Base-by-base conservation (phyloP, 2,888 invertebrate species). In the Drosophila conformis region DNA sequence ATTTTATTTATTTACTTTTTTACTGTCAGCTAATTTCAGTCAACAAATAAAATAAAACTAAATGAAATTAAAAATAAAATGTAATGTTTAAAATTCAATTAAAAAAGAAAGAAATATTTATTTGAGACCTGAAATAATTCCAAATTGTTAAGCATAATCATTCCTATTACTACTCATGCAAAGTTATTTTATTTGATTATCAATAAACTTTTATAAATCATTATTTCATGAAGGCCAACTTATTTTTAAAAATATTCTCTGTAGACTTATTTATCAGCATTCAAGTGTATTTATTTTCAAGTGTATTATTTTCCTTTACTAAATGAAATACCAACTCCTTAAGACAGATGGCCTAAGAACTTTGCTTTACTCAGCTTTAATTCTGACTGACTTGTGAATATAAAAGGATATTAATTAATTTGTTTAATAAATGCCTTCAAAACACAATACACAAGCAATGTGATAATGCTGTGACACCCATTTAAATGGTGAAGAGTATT, bases 401-500 rank as follows among this genome's bases (percentile, higher is more conserved):
- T 46, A 15, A 25, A 46, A 46, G 46, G 46, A 46, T 46, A 25
- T 25, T 46, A 46, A 25, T 46, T 46, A 46, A 46, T 25, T 25
- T 8, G 8, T 2, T 25, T 25, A 15, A 42, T 18, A 52, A 35
- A 59, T n/a, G 11, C 5, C 25, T 36, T 48, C 15, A n/a, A 18
- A 46, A 66, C 29, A 27, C 18, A 38, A 53, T 52, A 36, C 27
- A 36, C 33, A 56, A 59, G 48, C 48, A 36, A 42, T 21, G 57
- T 69, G 65, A 66, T 66, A 59, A 51, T 62, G 40, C 51, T 48
- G 49, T 49, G 65, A 35, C 51, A 56, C 25, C 60, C 53, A 48
- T 67, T 67, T 57, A 62, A n/a, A 56, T 15, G 21, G 46, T 25
- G 13, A 49, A 70, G 71, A 25, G 67, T 79, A 64, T 78, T 18